These are phyloP conservation scores for Thalassarche chlororhynchos DNA, from an alignment of 2,113 vertebrate species.

Conservation along the genomic window DNA sequence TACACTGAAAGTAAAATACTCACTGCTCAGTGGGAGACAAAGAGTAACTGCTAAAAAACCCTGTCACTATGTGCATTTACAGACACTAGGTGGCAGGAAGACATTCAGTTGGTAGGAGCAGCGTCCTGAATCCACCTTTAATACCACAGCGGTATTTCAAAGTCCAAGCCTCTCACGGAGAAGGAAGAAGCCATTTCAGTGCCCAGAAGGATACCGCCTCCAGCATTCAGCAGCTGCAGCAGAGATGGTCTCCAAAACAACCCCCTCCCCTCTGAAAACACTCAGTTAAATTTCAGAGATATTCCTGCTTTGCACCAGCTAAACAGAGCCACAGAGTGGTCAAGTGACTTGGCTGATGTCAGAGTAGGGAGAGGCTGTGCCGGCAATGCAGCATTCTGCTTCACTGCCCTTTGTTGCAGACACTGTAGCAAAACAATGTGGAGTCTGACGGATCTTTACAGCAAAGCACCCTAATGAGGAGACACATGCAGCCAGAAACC, in stretches of 20 bases:
- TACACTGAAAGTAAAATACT: neutral
- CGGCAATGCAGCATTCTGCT: neutral
- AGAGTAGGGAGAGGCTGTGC: neutral
- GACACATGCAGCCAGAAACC: neutral
- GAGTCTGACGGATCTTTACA: neutral
- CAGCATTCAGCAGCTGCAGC: neutral
- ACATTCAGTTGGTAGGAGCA: neutral
- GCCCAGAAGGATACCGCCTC: neutral
- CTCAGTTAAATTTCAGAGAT: neutral
- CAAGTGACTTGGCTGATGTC: neutral
- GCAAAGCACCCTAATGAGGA: neutral
- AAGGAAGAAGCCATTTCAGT: neutral
- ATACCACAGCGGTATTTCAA: neutral
- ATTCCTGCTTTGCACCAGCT: neutral
- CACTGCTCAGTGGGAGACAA: neutral
- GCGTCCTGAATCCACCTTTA: neutral
- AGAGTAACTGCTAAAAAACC: neutral
- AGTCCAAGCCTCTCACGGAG: neutral
- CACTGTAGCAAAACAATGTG: neutral
- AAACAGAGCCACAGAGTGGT: neutral
- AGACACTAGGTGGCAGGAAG: neutral
- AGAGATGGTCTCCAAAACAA: neutral
- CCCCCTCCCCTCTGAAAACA: neutral
- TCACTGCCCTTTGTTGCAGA: neutral
- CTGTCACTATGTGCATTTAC: neutral